Evolutionary conservation across 2,888 invertebrate genomes (phyloP).

Genomic region (Euspilapteryx auroguttella): DNA sequence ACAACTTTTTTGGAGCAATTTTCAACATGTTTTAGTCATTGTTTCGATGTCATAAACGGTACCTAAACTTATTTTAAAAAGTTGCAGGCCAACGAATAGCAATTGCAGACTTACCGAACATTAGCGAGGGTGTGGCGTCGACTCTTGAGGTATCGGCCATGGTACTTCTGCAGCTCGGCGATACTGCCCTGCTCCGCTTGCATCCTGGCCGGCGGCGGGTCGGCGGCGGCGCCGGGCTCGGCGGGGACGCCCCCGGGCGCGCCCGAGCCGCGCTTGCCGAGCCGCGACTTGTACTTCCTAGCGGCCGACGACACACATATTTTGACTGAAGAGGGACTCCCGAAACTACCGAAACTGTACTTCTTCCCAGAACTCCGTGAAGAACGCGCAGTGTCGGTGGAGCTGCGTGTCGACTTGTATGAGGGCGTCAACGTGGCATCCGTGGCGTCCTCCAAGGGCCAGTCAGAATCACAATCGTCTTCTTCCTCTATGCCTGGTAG

Average conservation of each 20-base stretch:
- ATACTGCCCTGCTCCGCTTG: slow-evolving; percentile 92
- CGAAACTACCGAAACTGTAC: slow-evolving; percentile 42
- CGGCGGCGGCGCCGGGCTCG: slow-evolving; percentile 29
- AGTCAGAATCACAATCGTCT: slow-evolving; percentile 72
- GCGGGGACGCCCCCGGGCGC: slow-evolving; percentile 20
- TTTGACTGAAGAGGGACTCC: slow-evolving; percentile 62
- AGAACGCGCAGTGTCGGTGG: slow-evolving; percentile 50
- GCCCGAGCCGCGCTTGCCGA: slow-evolving; percentile 47
- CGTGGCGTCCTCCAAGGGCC: slow-evolving; percentile 53
- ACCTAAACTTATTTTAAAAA: too few species aligned
- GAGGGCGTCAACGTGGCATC: slow-evolving; percentile 51
- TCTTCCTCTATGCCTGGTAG: slow-evolving; percentile 84
- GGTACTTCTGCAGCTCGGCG: slow-evolving; percentile 87
- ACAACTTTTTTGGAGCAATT: too few species aligned
- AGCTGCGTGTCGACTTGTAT: slow-evolving; percentile 53
- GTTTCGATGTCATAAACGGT: too few species aligned
- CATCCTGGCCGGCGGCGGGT: slow-evolving; percentile 67
- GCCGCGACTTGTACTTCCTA: slow-evolving; percentile 53
- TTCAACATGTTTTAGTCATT: too few species aligned
- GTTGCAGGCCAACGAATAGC: too few species aligned
- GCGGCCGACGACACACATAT: slow-evolving; percentile 59
- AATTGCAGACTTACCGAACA: slow-evolving; percentile 88
- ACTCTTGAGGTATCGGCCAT: slow-evolving; percentile 82
- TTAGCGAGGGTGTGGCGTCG: slow-evolving; percentile 88
- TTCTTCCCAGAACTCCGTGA: slow-evolving; percentile 57